These are phyloP conservation scores for Marcusenius ussheri DNA, from an alignment of 2,113 vertebrate genomes.

Conservation along the genomic window DNA sequence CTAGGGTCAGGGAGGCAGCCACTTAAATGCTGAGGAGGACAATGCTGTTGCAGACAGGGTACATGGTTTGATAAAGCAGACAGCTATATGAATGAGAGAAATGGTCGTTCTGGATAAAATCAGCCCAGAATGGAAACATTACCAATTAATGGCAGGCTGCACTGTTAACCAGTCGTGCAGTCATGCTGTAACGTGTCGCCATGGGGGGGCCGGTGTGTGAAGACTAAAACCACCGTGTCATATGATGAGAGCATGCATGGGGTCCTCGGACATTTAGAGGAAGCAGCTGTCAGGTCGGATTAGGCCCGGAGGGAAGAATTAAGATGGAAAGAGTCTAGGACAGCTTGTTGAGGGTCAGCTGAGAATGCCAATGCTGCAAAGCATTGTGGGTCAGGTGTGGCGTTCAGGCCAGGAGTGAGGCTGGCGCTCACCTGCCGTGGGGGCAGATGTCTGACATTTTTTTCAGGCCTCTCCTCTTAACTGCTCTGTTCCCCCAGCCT, in stretches of 20 bases:
- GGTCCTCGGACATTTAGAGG: background rate
- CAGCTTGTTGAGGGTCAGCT: background rate
- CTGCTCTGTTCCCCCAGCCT: background rate
- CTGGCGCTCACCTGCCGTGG: background rate
- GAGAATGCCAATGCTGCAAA: background rate
- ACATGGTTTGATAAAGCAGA: background rate
- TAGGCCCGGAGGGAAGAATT: background rate
- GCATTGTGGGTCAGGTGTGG: conserved; percentile 2
- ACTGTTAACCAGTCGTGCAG: background rate
- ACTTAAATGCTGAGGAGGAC: background rate
- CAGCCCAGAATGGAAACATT: background rate
- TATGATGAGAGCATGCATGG: background rate
- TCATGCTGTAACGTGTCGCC: background rate
- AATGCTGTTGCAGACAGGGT: background rate
- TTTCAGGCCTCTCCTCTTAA: background rate
- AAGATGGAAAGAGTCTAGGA: background rate
- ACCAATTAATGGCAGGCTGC: background rate
- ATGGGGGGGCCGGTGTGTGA: background rate
- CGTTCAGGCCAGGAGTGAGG: background rate
- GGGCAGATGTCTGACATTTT: background rate
- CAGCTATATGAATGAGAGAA: background rate
- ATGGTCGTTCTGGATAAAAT: background rate
- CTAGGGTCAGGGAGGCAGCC: background rate
- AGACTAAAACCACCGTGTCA: background rate
- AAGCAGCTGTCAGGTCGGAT: background rate